These are phyloP conservation scores for Polyommatus icarus DNA, from an alignment of 2,888 invertebrate genomes.

Conservation along the genomic window DNA sequence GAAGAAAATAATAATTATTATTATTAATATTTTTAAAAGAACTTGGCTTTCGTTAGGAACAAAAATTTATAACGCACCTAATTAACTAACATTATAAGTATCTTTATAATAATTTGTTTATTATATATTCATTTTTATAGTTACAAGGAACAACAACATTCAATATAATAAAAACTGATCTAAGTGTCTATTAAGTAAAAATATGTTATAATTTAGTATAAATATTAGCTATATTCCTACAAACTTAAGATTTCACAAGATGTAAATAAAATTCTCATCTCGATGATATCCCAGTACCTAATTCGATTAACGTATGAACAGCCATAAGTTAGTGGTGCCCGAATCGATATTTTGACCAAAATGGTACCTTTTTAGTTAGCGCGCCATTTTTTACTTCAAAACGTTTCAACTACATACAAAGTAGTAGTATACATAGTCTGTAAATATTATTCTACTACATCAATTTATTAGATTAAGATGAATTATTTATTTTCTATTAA, in stretches of 20 bases:
- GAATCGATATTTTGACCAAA: neutral
- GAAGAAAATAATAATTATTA: too few relatives aligned
- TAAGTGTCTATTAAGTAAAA: conserved; percentile 10
- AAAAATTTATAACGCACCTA: neutral
- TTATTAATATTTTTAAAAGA: too few relatives aligned
- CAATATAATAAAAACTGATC: conserved; percentile 14
- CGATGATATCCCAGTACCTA: conserved; percentile 7
- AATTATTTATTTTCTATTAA: conserved; percentile 93
- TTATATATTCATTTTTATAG: neutral
- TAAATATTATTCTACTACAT: conserved; percentile 1
- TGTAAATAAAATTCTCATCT: conserved; percentile 13
- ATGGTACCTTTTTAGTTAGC: neutral
- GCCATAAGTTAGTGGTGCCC: neutral
- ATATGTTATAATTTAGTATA: conserved; percentile 10
- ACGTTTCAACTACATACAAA: neutral
- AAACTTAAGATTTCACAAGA: neutral
- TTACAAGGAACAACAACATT: conserved; percentile 19
- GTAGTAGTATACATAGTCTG: neutral
- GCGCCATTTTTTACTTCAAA: neutral
- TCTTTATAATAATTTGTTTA: neutral
- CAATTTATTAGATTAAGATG: neutral
- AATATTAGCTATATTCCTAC: neutral
- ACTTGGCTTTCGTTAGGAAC: neutral
- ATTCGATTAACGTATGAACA: neutral
- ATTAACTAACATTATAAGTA: neutral